These are phyloP conservation scores for Desoria tigrina DNA, from an alignment of 2,888 invertebrate species.

Conservation along the genomic window DNA sequence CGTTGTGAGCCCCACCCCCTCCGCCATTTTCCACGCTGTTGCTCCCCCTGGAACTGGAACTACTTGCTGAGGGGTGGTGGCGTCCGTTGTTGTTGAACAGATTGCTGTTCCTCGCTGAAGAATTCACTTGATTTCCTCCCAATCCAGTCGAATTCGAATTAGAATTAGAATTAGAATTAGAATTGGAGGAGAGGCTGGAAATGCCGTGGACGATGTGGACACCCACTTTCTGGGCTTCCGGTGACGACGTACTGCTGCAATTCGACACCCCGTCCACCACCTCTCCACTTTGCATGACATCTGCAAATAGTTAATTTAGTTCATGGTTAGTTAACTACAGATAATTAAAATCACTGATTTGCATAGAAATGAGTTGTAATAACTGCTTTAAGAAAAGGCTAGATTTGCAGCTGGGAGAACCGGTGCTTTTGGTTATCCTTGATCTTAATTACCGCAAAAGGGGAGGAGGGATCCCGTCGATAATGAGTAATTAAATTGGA, in stretches of 20 bases:
- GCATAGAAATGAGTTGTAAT: too few species aligned
- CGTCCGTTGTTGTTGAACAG: constrained; percentile 5
- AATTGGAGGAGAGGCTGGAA: background rate
- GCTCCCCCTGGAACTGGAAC: constrained; percentile 7
- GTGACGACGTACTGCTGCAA: background rate
- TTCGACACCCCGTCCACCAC: background rate
- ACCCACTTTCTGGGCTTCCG: background rate
- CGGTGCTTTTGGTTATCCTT: too few species aligned
- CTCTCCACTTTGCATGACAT: constrained; percentile 27
- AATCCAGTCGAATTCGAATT: too few species aligned
- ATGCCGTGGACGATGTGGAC: constrained; percentile 2
- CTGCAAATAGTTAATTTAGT: constrained; percentile 22
- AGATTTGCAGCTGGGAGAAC: too few species aligned
- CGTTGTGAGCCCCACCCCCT: background rate
- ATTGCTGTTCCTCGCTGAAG: too few species aligned
- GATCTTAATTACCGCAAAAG: too few species aligned
- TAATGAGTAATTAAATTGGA: too few species aligned
- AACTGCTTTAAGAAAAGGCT: too few species aligned
- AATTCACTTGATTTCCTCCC: too few species aligned
- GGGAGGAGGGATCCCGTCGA: too few species aligned
- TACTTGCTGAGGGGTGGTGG: background rate
- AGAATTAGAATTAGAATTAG: too few species aligned
- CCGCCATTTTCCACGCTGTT: constrained; percentile 17
- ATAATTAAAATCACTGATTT: background rate
- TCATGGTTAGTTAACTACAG: background rate